These are phyloP conservation scores for Lacanobia wlatinum DNA, from an alignment of 2,888 invertebrate genomes.

Conservation along the genomic window DNA sequence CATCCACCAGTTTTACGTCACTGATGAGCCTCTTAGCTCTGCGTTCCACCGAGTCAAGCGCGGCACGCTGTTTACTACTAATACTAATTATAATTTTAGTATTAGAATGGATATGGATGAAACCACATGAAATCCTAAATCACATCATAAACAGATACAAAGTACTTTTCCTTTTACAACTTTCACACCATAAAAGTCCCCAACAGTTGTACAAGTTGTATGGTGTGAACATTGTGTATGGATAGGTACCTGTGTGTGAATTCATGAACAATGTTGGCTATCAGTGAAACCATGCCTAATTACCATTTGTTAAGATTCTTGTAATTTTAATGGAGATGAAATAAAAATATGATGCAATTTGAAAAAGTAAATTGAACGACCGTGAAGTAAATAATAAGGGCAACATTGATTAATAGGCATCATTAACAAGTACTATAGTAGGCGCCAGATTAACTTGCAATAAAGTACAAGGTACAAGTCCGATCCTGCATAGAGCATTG, in stretches of 20 bases:
- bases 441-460: too few relatives aligned
- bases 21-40: too few relatives aligned
- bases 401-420: neutral
- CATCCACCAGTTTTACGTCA: too few relatives aligned
- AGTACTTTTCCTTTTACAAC: slow-evolving; percentile 61
- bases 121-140: too few relatives aligned
- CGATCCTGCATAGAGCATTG: too few relatives aligned
- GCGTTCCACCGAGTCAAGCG: too few relatives aligned
- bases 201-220: slow-evolving; percentile 27
- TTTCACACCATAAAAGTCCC: slow-evolving; percentile 53
- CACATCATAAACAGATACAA: neutral
- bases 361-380: too few relatives aligned
- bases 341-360: slow-evolving; percentile 39
- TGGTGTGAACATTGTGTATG: slow-evolving; percentile 58
- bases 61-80: too few relatives aligned
- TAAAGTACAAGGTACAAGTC: too few relatives aligned
- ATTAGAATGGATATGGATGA: too few relatives aligned
- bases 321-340: slow-evolving; percentile 36
- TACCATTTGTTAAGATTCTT: slow-evolving; percentile 53
- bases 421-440: too few relatives aligned
- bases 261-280: slow-evolving; percentile 65
- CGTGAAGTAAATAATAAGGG: neutral
- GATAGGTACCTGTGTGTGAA: slow-evolving; percentile 65
- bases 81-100: too few relatives aligned
- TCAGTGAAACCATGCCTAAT: slow-evolving; percentile 63